Percentiles rank a stretch among this genome's conserved stretches.
phyloP scores from a whole-genome alignment of 2,888 invertebrate genomes.

The Nesidiocoris tenuis region DNA sequence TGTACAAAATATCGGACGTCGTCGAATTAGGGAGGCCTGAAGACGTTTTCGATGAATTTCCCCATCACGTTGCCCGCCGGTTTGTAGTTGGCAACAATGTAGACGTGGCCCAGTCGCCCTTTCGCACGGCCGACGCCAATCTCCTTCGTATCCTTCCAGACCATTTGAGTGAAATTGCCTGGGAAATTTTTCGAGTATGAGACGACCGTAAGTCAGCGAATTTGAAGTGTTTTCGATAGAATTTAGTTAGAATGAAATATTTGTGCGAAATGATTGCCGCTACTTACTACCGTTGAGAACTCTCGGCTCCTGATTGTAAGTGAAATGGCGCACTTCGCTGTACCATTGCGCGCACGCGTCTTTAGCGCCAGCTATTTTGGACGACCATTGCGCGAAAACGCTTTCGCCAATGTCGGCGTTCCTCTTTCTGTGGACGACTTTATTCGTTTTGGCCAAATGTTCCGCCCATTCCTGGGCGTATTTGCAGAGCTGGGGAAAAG shows the following conservation, averaged over 20 bases:
- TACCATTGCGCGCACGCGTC: constrained; percentile 77
- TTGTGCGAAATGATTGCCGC: too few species aligned
- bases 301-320: constrained; percentile 50
- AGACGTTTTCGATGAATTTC: constrained; percentile 57
- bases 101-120: constrained; percentile 58
- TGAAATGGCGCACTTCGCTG: constrained; percentile 67
- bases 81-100: constrained; percentile 65
- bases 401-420: constrained; percentile 67
- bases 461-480: constrained; percentile 71
- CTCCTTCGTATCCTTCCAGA: constrained; percentile 58
- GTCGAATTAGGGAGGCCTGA: constrained; percentile 49
- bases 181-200: constrained; percentile 40
- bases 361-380: constrained; percentile 65
- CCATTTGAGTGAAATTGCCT: constrained; percentile 61
- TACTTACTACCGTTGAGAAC: constrained; percentile 50
- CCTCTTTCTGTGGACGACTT: constrained; percentile 66
- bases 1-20: too few species aligned
- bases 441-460: constrained; percentile 64
- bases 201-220: neutral
- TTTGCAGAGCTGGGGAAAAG: constrained; percentile 25
- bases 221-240: neutral
- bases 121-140: constrained; percentile 58
- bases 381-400: constrained; percentile 69
- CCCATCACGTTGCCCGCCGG: constrained; percentile 64
- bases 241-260: too few species aligned